phyloP scores from a whole-genome alignment of 2,797 vertebrate species.

The Acipenser transmontanus region DNA sequence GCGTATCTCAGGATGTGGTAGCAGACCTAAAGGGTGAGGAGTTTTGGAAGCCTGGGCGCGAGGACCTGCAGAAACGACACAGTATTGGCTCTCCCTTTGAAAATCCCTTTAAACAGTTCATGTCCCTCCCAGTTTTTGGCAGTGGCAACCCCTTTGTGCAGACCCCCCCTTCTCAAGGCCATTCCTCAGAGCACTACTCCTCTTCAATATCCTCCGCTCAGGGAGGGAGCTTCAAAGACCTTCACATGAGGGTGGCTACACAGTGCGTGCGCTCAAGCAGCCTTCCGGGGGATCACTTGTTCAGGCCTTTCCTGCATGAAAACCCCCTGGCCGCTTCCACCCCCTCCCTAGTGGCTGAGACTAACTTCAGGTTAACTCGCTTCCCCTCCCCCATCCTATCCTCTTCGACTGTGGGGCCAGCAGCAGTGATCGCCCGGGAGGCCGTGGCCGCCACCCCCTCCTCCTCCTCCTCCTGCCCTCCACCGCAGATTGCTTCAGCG shows the following conservation, averaged over 20 bases:
- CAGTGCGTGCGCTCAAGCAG: slow-evolving; percentile 43
- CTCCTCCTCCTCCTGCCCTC: slow-evolving; percentile 53
- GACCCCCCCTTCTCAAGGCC: neutral
- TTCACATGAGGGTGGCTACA: slow-evolving; percentile 18
- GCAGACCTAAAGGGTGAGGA: slow-evolving; percentile 44
- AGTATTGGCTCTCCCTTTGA: neutral
- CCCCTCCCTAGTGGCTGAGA: slow-evolving; percentile 54
- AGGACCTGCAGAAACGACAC: neutral
- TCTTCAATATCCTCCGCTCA: slow-evolving; percentile 39
- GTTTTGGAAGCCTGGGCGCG: slow-evolving; percentile 37
- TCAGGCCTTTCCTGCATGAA: slow-evolving; percentile 39
- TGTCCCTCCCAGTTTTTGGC: slow-evolving; percentile 27
- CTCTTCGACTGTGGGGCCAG: slow-evolving; percentile 38
- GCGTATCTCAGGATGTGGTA: slow-evolving; percentile 9
- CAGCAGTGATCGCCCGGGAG: slow-evolving; percentile 30
- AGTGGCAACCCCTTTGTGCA: slow-evolving; percentile 42
- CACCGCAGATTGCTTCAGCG: slow-evolving; percentile 60
- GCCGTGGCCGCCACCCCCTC: slow-evolving; percentile 33
- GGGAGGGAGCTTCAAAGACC: slow-evolving; percentile 32
- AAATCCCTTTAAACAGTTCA: neutral
- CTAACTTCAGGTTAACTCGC: slow-evolving; percentile 43
- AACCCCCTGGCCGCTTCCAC: slow-evolving; percentile 65
- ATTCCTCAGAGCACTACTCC: slow-evolving; percentile 19
- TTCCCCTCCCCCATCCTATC: slow-evolving; percentile 45
- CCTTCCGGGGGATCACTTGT: slow-evolving; percentile 24